A percentile compares a stretch with the other conserved stretches of the same genome.
Conservation (phyloP, 2,113 vertebrate species). For the Mustela nigripes region DNA sequence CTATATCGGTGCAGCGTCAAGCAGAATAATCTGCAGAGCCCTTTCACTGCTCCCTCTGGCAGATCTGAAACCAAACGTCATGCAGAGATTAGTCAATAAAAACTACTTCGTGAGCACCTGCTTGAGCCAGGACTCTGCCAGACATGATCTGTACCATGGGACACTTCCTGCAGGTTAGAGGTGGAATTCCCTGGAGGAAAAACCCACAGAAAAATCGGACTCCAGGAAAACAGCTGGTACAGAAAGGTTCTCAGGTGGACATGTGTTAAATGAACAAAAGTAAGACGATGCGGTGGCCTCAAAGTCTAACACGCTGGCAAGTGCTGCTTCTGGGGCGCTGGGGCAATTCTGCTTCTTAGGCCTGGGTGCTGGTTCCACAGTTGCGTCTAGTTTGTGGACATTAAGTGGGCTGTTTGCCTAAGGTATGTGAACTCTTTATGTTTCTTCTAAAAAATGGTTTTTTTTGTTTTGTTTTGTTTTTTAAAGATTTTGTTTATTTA, state of each 20-base stretch:
- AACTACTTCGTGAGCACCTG: neutral
- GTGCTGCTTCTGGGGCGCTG: no score
- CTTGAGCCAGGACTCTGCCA: neutral
- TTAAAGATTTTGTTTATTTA: no score
- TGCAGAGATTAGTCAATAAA: neutral
- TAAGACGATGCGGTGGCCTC: neutral
- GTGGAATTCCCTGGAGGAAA: slow-evolving; percentile 24
- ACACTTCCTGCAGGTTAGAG: neutral
- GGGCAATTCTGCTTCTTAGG: neutral
- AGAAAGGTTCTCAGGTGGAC: neutral
- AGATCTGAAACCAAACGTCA: slow-evolving; percentile 87
- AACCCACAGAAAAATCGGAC: neutral
- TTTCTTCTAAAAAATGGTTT: neutral
- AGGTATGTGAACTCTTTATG: neutral
- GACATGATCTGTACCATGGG: neutral
- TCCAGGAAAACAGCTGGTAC: neutral
- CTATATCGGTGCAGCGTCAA: slow-evolving; percentile 97
- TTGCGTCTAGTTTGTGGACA: neutral
- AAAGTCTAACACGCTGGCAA: neutral
- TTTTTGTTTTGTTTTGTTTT: no score
- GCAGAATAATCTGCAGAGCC: slow-evolving; percentile 97
- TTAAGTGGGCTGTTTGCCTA: neutral
- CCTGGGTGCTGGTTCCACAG: neutral
- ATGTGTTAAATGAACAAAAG: neutral
- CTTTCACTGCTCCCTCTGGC: slow-evolving; percentile 96